Conservation (phyloP, 2,888 invertebrate species). For the Plebejus argus region DNA sequence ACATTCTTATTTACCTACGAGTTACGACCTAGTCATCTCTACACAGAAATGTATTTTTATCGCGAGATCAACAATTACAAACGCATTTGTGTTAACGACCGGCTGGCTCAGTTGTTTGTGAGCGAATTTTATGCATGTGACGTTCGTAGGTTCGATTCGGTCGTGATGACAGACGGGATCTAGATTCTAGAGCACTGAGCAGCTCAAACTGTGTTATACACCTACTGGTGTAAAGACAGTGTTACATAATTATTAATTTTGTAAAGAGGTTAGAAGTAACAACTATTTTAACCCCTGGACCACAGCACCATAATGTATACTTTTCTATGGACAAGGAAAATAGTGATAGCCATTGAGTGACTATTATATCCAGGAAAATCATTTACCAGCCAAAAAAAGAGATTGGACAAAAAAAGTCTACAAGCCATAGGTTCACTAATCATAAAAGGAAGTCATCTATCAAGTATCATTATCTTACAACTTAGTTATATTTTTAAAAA, state of each 20-base stretch:
- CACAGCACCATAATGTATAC: not conserved
- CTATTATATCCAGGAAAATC: not conserved
- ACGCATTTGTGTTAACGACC: constrained; percentile 3
- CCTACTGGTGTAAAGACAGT: not conserved
- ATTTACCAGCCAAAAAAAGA: not conserved
- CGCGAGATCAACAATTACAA: constrained; percentile 18
- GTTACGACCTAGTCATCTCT: constrained; percentile 16
- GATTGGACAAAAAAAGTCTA: not conserved
- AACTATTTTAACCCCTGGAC: not conserved
- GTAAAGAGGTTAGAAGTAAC: not conserved
- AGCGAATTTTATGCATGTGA: not conserved
- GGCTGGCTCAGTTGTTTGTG: not conserved
- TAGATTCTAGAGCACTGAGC: no score
- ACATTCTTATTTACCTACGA: constrained; percentile 22
- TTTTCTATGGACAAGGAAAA: not conserved
- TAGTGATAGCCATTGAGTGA: not conserved
- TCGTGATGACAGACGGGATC: not conserved
- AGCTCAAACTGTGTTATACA: not conserved
- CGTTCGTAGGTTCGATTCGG: not conserved
- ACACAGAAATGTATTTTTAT: constrained; percentile 25
- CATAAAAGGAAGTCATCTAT: not conserved
- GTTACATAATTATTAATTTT: not conserved
- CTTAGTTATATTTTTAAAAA: not conserved
- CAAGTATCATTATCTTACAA: not conserved
- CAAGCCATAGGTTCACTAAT: not conserved